These are phyloP conservation scores for Orchesella flavescens DNA, from an alignment of 2,888 invertebrate genomes.

Conservation along the genomic window DNA sequence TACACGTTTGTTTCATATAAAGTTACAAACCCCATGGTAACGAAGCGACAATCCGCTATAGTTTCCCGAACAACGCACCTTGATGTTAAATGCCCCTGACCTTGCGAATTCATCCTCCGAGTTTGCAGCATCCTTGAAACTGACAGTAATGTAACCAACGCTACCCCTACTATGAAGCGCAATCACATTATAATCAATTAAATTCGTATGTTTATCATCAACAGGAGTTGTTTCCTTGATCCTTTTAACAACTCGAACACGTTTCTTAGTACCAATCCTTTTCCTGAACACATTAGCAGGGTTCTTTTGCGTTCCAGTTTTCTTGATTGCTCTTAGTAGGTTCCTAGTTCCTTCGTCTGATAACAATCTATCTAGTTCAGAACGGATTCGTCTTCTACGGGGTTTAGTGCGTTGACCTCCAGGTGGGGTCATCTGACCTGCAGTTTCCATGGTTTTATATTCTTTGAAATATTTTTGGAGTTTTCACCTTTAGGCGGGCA, in stretches of 20 bases:
- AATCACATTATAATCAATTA: slow-evolving; percentile 16
- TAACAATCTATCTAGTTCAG: slow-evolving; percentile 84
- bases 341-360: slow-evolving; percentile 91
- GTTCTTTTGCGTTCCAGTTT: slow-evolving; percentile 70
- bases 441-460: too few species aligned
- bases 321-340: slow-evolving; percentile 86
- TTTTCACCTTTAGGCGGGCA: neutral
- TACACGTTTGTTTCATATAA: too few species aligned
- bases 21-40: too few species aligned
- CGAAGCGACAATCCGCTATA: too few species aligned
- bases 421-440: neutral
- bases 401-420: neutral
- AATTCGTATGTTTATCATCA: neutral
- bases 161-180: neutral
- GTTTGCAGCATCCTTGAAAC: neutral
- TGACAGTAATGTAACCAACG: slow-evolving; percentile 16
- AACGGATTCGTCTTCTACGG: slow-evolving; percentile 29
- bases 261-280: neutral
- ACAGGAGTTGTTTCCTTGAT: neutral
- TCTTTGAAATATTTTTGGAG: too few species aligned
- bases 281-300: slow-evolving; percentile 10
- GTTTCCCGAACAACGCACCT: too few species aligned
- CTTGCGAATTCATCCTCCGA: too few species aligned
- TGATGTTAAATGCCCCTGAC: neutral
- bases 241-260: neutral